phyloP scores from a whole-genome alignment of 2,888 invertebrate genomes.

The Halictus ligatus region DNA sequence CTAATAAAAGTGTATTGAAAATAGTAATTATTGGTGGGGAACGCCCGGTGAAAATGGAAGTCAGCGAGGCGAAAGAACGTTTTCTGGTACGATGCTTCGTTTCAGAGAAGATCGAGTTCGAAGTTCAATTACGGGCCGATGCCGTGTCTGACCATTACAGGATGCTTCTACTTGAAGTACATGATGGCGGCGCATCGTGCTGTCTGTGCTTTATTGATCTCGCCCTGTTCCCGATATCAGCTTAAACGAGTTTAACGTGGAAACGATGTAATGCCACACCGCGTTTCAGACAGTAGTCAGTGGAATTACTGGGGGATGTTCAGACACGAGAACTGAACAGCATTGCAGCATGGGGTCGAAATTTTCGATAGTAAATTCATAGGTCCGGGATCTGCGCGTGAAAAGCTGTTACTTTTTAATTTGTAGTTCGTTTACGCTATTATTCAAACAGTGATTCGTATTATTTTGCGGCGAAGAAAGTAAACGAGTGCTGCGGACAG shows the following conservation, averaged over 20 bases:
- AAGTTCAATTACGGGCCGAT: not conserved
- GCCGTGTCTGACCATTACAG: conserved; percentile 7
- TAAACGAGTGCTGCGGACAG: not conserved
- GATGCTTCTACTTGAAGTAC: not conserved
- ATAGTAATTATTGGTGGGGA: not conserved
- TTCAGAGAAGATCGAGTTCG: conserved; percentile 12
- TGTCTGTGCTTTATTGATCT: not conserved
- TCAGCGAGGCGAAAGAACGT: not conserved
- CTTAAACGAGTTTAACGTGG: not conserved
- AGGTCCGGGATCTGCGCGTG: not conserved
- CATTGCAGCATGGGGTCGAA: not conserved
- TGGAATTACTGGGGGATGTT: not conserved
- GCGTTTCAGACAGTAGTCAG: not conserved
- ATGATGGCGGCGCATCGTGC: conserved; percentile 1
- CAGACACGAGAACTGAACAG: not conserved
- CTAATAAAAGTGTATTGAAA: not conserved
- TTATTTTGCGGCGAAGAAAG: not conserved
- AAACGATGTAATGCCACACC: not conserved
- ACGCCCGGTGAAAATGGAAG: not conserved
- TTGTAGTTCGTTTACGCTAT: not conserved
- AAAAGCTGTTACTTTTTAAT: not conserved
- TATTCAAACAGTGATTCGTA: not conserved
- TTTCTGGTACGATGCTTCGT: conserved; percentile 10
- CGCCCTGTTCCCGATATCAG: not conserved
- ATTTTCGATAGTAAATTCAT: not conserved